Evolutionary conservation across 2,888 invertebrate genomes (phyloP).

Genomic region (Stenoptilia bipunctidactyla): DNA sequence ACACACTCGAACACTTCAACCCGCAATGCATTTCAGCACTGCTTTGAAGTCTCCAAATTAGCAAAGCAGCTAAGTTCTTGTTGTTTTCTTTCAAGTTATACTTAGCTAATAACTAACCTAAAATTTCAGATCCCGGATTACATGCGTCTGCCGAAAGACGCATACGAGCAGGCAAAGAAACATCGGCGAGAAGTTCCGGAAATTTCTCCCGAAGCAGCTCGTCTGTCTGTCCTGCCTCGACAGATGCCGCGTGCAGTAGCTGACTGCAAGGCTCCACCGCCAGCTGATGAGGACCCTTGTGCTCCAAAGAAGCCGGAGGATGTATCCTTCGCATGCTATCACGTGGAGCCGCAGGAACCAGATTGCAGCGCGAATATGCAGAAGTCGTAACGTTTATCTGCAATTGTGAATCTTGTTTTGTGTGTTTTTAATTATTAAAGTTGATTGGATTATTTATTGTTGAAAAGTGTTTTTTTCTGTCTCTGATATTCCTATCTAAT

Average conservation of each 20-base stretch:
- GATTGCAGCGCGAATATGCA: constrained; percentile 29
- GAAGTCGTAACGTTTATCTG: background rate
- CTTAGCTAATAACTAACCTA: too few relatives aligned
- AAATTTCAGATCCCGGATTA: constrained; percentile 50
- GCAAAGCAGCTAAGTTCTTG: too few relatives aligned
- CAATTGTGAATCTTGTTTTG: background rate
- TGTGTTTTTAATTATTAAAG: too few relatives aligned
- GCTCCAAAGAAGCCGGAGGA: constrained; percentile 37
- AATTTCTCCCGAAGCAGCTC: constrained; percentile 47
- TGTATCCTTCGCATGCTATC: constrained; percentile 49
- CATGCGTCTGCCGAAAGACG: constrained; percentile 47
- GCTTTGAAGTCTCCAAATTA: too few relatives aligned
- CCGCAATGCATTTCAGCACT: too few relatives aligned
- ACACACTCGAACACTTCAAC: too few relatives aligned
- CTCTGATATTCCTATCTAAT: too few relatives aligned
- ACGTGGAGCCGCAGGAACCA: constrained; percentile 32
- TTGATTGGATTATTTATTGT: too few relatives aligned
- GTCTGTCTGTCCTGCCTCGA: constrained; percentile 31
- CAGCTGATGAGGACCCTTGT: constrained; percentile 27
- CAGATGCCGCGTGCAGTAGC: constrained; percentile 25
- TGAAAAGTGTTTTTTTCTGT: too few relatives aligned
- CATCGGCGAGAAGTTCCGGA: constrained; percentile 40
- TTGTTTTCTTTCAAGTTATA: too few relatives aligned
- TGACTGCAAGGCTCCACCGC: constrained; percentile 26
- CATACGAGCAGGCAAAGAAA: constrained; percentile 43